phyloP scores from a whole-genome alignment of 2,113 vertebrate genomes.

The Pungitius pungitius region DNA sequence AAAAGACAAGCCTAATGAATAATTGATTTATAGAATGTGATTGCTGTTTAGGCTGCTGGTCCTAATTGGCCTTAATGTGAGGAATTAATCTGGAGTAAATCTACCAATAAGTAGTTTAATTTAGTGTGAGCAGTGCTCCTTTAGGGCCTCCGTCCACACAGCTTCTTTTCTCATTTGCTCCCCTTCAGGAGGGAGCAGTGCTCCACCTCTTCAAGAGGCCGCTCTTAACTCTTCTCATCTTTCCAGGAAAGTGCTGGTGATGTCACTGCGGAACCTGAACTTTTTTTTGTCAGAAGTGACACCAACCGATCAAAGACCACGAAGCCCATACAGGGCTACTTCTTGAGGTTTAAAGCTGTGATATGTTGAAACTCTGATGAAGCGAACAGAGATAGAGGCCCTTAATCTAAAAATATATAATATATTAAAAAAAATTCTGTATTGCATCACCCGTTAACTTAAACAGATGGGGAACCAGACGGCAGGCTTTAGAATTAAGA shows the following conservation, averaged over 20 bases:
- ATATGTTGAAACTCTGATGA: not conserved
- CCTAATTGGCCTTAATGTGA: constrained; percentile 54
- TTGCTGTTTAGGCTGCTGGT: constrained; percentile 51
- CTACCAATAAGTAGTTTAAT: constrained; percentile 32
- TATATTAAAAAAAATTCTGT: too few relatives aligned
- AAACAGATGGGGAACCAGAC: constrained; percentile 1
- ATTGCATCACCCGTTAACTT: constrained; percentile 1
- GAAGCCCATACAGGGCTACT: too few relatives aligned
- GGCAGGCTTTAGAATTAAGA: constrained; percentile 31
- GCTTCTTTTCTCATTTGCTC: not conserved
- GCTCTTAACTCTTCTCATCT: not conserved
- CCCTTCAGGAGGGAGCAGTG: not conserved
- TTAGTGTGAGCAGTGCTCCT: constrained; percentile 1
- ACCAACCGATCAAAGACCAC: not conserved
- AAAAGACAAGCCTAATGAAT: constrained; percentile 44
- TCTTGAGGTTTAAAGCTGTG: too few relatives aligned
- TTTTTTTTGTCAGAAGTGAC: not conserved
- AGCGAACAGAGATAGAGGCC: not conserved
- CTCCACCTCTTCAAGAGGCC: not conserved
- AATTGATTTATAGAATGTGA: constrained; percentile 47
- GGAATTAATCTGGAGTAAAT: constrained; percentile 41
- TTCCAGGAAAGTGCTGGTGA: too few relatives aligned
- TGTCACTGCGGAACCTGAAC: not conserved
- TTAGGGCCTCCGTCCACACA: not conserved
- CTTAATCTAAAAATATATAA: not conserved